Evolutionary conservation across 2,888 invertebrate species (phyloP), one percentile per base, ranked within the genome.

Genomic region (Drosophila lacicola): DNA sequence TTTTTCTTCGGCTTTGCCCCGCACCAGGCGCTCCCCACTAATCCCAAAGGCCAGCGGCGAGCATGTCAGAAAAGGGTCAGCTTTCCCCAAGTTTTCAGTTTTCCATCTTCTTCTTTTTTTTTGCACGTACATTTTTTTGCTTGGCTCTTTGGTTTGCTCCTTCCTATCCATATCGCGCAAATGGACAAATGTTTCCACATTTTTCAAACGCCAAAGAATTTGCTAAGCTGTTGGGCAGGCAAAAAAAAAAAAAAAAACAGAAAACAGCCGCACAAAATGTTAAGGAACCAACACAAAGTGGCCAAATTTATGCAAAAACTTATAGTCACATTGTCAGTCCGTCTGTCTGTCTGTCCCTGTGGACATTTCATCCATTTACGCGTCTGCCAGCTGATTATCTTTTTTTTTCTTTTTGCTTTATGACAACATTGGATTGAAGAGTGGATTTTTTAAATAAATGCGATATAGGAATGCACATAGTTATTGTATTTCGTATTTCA

Each of bases 121-220:
- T 46, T 42, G 33, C 37, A 34, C 34, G 14, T 14, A 46, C 33
- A 47, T 53, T 74, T 79, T 79, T 56, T 33, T n/a, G 56, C 25
- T 46, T 57, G 51, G 50, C 67, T 65, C 49, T 56, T 45, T 46
- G 57, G 50, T 58, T 64, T 67, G 36, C 60, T 42, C 37, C 36
- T 10, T 44, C 42, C 51, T 61, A 50, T 54, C 51, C 64, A 65
- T 56, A 47, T 57, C 50, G 29, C 46, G 69, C 63, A 78, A 82
- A 87, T 80, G 83, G 80, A 90, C 87, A 90, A 90, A 90, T 90
- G 85, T 71, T 83, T 76, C 72, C 72, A 74, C 83, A 90, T 88
- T 85, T 89, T 78, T 90, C 76, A 88, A 76, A 82, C 67, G 73
- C 70, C 62, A 69, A 76, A 56, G 69, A 73, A 74, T 72, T 78